Evolutionary conservation across 2,113 vertebrate genomes (phyloP).

Genomic region (Tauraco erythrolophus): DNA sequence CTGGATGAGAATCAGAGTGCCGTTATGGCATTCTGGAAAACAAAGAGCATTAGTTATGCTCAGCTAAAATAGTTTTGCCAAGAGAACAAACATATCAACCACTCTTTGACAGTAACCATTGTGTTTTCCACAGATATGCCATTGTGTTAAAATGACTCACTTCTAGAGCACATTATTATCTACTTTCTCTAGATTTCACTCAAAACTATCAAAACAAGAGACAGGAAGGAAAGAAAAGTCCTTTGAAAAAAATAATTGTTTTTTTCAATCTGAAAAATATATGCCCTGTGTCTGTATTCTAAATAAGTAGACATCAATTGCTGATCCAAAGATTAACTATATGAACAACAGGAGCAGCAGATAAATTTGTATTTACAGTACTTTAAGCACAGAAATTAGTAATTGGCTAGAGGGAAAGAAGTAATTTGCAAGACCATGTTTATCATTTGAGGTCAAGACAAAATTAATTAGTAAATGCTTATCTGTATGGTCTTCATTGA

Average conservation of each 20-base stretch:
- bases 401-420: slow-evolving; percentile 4
- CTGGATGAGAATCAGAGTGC: neutral
- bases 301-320: slow-evolving; percentile 43
- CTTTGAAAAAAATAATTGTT: neutral
- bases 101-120: neutral
- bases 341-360: slow-evolving; percentile 24
- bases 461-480: slow-evolving; percentile 5
- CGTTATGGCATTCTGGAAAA: neutral
- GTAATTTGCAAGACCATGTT: neutral
- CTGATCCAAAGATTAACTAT: slow-evolving; percentile 23
- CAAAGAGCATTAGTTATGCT: neutral
- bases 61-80: slow-evolving; percentile 11
- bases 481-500: neutral
- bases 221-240: neutral
- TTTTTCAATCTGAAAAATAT: slow-evolving; percentile 30
- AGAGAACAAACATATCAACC: neutral
- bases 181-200: neutral
- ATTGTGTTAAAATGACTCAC: neutral
- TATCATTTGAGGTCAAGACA: slow-evolving; percentile 2
- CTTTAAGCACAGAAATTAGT: slow-evolving; percentile 26
- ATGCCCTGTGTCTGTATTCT: neutral
- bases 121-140: neutral
- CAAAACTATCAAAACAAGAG: neutral
- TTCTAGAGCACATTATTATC: slow-evolving; percentile 1
- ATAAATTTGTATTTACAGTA: neutral